Base-by-base conservation (phyloP, 1,140 invertebrate species). In the Diprion similis region DNA sequence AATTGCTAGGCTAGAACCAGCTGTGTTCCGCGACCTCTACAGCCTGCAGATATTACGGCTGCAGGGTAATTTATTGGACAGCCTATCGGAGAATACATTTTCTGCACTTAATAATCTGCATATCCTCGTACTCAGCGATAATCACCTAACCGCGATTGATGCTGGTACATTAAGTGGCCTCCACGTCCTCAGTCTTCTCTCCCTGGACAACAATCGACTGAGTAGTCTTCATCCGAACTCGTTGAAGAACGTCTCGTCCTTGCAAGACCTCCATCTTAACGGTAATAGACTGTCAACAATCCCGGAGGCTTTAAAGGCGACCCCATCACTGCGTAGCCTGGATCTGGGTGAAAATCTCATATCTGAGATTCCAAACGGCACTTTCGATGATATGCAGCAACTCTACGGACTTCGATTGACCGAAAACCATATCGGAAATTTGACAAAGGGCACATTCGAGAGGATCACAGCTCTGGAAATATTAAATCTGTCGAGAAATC, bases 321-420 rank as follows among this genome's bases (percentile, higher is more conserved):
- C 97, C 73, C 93, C 93, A 10, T 90, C 94, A 78, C 88, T 98
- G 59, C 95, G 94, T 83, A 96, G 94, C 45, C 88, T 98, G 68
- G 96, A 98, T 88, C 90, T 98, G 78, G 95, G 95, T 59, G 95
- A 96, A 86, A 98, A 98, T 87, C 91, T 94, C 82, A 96, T 98
- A 75, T 91, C 92, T 66, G 92, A 92, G 80, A 92, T 97, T 78
- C 92, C 92, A 79, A 96, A 95, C 84, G 92, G 93, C 37, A 95
- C 94, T 17, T 96, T 97, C 81, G 91, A 92, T 76, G 92, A 97
- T 89, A 91, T 93, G 84, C 86, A 86, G 37, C 92, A 95, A 80
- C 90, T 98, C 71, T 95, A 95, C 78, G 95, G 95, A 6, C 89
- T 98, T 18, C 89, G 95, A 76, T 88, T 98, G 71, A 96, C 95